Conservation (phyloP, 2,113 vertebrate species). For the Ovis canadensis region DNA sequence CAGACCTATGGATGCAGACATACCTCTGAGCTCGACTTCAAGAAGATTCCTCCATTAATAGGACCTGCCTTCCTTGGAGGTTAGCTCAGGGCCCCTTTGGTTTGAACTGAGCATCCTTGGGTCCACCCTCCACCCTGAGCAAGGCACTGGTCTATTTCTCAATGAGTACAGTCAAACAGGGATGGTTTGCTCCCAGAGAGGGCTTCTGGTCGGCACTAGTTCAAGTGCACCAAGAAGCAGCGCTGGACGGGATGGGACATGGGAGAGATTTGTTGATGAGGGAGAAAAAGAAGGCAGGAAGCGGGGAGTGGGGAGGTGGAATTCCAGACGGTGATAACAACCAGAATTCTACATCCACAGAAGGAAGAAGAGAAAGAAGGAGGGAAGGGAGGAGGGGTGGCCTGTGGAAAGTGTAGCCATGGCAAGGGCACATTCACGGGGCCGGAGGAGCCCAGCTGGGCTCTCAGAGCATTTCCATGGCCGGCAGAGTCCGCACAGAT, state of each 20-base stretch:
- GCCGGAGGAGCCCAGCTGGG: no score
- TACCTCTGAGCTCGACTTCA: not conserved
- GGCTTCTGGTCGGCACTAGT: not conserved
- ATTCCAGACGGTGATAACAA: not conserved
- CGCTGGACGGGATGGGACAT: accelerated
- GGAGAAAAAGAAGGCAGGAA: not conserved
- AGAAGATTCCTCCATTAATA: not conserved
- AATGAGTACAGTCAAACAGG: not conserved
- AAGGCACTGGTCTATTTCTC: not conserved
- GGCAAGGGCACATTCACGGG: not conserved
- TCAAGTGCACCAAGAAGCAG: not conserved
- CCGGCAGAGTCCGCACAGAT: not conserved
- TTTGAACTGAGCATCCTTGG: not conserved
- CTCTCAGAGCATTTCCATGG: accelerated
- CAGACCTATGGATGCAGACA: no score
- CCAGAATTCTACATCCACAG: not conserved
- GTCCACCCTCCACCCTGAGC: not conserved
- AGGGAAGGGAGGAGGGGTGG: not conserved
- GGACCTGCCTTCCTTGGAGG: not conserved
- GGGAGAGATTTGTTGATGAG: not conserved
- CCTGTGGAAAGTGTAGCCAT: not conserved
- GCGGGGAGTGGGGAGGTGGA: not conserved
- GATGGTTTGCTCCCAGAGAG: not conserved
- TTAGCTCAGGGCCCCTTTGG: not conserved
- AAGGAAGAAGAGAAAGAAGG: not conserved